phyloP scores from a whole-genome alignment of 2,888 invertebrate species.

The Eustalomyia histrio region DNA sequence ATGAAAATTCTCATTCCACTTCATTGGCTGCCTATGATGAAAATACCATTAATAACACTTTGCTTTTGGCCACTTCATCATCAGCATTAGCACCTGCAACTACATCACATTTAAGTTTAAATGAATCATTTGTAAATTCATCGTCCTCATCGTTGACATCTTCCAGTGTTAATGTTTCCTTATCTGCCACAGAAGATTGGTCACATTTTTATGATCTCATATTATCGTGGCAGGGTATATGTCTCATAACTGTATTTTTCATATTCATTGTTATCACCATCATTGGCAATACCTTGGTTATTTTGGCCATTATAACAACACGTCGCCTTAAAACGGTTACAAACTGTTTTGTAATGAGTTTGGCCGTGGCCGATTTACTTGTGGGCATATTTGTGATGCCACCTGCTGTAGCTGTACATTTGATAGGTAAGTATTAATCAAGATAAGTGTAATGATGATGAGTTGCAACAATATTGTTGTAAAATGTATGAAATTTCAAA shows the following conservation, averaged over 20 bases:
- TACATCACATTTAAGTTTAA: constrained; percentile 1
- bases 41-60: constrained; percentile 44
- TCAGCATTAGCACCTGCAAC: constrained; percentile 44
- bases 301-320: constrained; percentile 92
- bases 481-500: background rate
- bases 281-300: constrained; percentile 93
- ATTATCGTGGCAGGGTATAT: constrained; percentile 81
- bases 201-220: constrained; percentile 75
- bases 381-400: constrained; percentile 98
- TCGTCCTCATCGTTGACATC: constrained; percentile 39
- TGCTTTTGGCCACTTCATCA: constrained; percentile 41
- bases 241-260: constrained; percentile 84
- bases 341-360: constrained; percentile 96
- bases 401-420: constrained; percentile 90
- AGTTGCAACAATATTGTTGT: background rate
- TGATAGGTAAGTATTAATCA: constrained; percentile 85
- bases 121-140: constrained; percentile 32
- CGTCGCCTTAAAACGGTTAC: constrained; percentile 94
- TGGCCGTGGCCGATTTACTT: constrained; percentile 95
- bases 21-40: constrained; percentile 45
- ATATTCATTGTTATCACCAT: constrained; percentile 86
- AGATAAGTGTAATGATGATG: background rate
- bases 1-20: constrained; percentile 36
- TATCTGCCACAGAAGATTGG: constrained; percentile 73
- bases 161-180: constrained; percentile 47